Evolutionary conservation across 2,113 vertebrate genomes (phyloP).

Genomic region (Zosterops hypoxanthus): DNA sequence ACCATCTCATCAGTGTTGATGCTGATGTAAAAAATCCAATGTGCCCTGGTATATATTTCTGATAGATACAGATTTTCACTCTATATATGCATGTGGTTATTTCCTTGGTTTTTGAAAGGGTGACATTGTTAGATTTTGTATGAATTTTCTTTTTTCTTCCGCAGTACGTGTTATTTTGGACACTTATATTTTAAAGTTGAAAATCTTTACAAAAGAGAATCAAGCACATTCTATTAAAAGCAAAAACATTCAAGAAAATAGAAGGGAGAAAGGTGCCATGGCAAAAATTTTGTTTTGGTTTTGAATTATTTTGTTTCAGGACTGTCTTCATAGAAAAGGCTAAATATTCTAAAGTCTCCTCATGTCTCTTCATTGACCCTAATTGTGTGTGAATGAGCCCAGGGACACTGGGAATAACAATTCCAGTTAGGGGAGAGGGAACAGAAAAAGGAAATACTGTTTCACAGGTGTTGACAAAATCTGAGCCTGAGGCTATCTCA

Average conservation of each 20-base stretch:
- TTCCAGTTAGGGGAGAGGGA: background rate
- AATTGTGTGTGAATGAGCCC: background rate
- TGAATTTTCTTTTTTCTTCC: background rate
- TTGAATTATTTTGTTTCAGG: background rate
- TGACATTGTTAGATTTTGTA: background rate
- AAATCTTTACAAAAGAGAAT: background rate
- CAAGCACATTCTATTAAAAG: background rate
- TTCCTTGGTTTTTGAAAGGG: background rate
- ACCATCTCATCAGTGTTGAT: background rate
- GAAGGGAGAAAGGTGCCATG: background rate
- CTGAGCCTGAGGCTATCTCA: background rate
- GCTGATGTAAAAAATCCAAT: background rate
- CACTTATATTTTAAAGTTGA: background rate
- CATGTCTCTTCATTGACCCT: background rate
- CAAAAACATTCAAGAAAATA: background rate
- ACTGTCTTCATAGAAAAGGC: background rate
- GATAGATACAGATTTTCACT: background rate
- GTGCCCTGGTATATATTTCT: background rate
- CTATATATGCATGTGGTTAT: background rate
- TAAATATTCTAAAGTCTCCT: background rate
- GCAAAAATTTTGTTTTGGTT: background rate
- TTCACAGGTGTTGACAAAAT: conserved; percentile 22
- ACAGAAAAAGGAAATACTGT: background rate
- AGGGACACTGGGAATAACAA: background rate
- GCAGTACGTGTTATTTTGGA: background rate